phyloP scores from a whole-genome alignment of 37 sponge, comb jelly and placozoan genomes.

The Mnemiopsis leidyi region DNA sequence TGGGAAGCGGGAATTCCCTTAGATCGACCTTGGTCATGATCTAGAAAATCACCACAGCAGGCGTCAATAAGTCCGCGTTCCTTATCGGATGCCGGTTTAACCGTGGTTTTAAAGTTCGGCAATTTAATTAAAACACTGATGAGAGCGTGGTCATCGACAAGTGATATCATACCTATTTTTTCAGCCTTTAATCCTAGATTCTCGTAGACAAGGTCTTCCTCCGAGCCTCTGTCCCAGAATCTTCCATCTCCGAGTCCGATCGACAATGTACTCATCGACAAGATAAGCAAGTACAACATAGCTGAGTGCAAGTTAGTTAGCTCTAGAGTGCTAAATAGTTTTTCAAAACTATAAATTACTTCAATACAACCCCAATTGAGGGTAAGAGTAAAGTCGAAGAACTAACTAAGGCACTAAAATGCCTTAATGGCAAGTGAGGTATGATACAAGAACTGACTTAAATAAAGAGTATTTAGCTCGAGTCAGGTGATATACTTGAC shows the following conservation, averaged over 20 bases:
- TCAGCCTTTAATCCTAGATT: neutral
- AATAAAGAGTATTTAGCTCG: neutral
- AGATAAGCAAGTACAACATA: neutral
- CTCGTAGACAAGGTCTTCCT: neutral
- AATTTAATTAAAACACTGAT: slow-evolving; percentile 37
- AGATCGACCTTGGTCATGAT: no score
- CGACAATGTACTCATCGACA: neutral
- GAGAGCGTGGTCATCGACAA: neutral
- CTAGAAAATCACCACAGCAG: no score
- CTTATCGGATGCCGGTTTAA: no score
- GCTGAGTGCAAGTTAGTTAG: neutral
- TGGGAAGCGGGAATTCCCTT: no score
- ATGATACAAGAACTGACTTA: neutral
- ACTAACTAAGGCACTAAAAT: neutral
- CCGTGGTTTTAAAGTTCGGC: no score
- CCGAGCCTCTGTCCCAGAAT: neutral
- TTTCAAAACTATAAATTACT: neutral
- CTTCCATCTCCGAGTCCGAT: neutral
- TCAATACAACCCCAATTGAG: neutral
- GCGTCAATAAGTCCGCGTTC: no score
- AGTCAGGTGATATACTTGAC: neutral
- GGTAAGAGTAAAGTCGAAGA: neutral
- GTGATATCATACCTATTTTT: slow-evolving; percentile 42
- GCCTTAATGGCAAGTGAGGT: neutral
- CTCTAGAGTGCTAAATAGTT: no score